These are phyloP conservation scores for Henicopernis longicauda DNA, from an alignment of 2,113 vertebrate species.

Conservation along the genomic window DNA sequence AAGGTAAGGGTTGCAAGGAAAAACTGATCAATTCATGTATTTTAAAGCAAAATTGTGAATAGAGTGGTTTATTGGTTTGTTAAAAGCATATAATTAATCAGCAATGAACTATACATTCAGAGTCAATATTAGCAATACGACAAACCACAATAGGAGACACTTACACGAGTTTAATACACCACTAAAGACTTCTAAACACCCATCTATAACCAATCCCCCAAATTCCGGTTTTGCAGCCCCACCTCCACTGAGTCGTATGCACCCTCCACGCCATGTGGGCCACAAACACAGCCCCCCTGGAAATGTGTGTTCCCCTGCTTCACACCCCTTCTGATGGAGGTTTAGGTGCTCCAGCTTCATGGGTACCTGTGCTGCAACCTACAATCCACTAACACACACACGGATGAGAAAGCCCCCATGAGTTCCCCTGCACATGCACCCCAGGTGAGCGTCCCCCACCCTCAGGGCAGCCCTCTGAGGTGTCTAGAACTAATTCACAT, in stretches of 20 bases:
- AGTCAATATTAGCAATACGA: not conserved
- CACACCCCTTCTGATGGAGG: not conserved
- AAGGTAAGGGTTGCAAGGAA: not conserved
- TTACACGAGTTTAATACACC: not conserved
- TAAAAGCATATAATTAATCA: not conserved
- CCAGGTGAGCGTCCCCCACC: not conserved
- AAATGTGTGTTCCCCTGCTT: not conserved
- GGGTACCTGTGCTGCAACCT: not conserved
- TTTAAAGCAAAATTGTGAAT: not conserved
- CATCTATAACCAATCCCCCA: not conserved
- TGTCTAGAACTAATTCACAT: not conserved
- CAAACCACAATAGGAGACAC: not conserved
- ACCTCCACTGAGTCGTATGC: not conserved
- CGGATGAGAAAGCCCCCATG: not conserved
- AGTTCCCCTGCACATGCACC: not conserved
- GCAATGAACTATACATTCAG: not conserved
- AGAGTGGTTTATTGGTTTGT: not conserved
- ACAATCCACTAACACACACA: not conserved
- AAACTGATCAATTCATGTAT: not conserved
- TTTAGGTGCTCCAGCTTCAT: not conserved
- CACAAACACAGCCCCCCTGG: not conserved
- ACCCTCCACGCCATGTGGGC: too few species aligned
- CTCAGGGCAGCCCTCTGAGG: not conserved
- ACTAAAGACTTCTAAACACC: not conserved
- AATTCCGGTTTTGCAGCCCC: not conserved